A percentile compares a stretch with the other conserved stretches of the same genome.
phyloP scores from a whole-genome alignment of 2,797 vertebrate species.

The Vireo griseus region DNA sequence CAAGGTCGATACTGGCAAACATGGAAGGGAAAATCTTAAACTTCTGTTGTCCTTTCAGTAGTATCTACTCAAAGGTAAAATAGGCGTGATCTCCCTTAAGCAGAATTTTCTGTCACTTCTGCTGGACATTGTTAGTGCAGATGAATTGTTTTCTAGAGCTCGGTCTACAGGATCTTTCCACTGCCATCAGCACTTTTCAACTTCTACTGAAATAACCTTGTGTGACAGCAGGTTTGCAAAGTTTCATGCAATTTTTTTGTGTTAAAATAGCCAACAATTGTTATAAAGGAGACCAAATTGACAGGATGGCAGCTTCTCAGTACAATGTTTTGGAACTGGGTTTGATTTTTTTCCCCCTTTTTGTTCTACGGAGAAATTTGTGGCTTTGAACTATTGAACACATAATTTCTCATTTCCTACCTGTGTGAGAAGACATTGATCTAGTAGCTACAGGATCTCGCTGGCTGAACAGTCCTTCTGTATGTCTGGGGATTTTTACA shows the following conservation, averaged over 20 bases:
- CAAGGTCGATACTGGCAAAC: neutral
- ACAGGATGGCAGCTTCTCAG: neutral
- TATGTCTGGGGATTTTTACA: neutral
- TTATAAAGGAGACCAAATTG: neutral
- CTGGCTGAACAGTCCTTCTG: neutral
- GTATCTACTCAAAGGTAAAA: slow-evolving; percentile 1
- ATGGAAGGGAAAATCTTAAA: neutral
- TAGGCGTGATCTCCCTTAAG: neutral
- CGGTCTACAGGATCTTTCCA: neutral
- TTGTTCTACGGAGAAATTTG: neutral
- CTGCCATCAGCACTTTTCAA: neutral
- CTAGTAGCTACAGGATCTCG: neutral
- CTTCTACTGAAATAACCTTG: slow-evolving; percentile 16
- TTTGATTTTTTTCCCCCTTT: neutral
- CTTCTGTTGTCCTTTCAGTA: neutral
- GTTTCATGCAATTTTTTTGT: neutral
- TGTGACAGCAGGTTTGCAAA: neutral
- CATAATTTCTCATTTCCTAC: neutral
- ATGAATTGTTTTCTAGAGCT: slow-evolving; percentile 12
- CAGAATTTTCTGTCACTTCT: slow-evolving; percentile 1
- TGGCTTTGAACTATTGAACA: neutral
- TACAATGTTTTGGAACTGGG: neutral
- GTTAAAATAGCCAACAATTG: neutral
- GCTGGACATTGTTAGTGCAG: neutral
- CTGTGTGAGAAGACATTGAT: neutral